Percentiles rank a stretch among this genome's conserved stretches.
Evolutionary conservation across 2,888 invertebrate species (phyloP).

Genomic region (Aleiodes alternator): DNA sequence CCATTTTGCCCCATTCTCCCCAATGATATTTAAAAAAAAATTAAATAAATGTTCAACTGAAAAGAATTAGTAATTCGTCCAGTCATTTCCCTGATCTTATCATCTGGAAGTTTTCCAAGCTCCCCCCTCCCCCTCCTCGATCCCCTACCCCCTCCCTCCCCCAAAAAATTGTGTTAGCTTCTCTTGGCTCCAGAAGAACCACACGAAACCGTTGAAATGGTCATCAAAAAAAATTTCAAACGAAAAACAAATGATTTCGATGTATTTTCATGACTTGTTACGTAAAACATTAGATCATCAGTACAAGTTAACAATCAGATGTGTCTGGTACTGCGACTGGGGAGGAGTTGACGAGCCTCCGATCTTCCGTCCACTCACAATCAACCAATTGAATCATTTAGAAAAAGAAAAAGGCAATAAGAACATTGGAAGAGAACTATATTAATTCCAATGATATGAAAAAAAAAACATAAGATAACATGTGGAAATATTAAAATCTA

Average conservation of each 20-base stretch:
- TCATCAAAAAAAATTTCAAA: background rate
- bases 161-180: constrained; percentile 25
- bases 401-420: constrained; percentile 19
- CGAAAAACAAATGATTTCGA: background rate
- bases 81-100: constrained; percentile 6
- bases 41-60: background rate
- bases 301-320: background rate
- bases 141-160: constrained; percentile 3
- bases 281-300: constrained; percentile 44
- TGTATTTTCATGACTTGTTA: constrained; percentile 23
- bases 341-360: constrained; percentile 45
- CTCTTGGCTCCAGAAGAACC: background rate
- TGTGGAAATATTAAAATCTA: too few relatives aligned
- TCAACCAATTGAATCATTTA: constrained; percentile 7
- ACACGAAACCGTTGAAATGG: background rate
- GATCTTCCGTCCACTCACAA: constrained; percentile 26
- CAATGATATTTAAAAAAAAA: too few relatives aligned
- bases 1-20: too few relatives aligned
- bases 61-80: background rate
- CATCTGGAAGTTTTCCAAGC: constrained; percentile 53
- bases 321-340: background rate
- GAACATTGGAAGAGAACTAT: background rate
- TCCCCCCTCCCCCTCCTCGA: constrained; percentile 16
- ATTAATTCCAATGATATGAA: background rate
- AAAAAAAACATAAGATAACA: background rate